phyloP scores from a whole-genome alignment of 2,797 vertebrate genomes.

The Pachyuromys duprasi region DNA sequence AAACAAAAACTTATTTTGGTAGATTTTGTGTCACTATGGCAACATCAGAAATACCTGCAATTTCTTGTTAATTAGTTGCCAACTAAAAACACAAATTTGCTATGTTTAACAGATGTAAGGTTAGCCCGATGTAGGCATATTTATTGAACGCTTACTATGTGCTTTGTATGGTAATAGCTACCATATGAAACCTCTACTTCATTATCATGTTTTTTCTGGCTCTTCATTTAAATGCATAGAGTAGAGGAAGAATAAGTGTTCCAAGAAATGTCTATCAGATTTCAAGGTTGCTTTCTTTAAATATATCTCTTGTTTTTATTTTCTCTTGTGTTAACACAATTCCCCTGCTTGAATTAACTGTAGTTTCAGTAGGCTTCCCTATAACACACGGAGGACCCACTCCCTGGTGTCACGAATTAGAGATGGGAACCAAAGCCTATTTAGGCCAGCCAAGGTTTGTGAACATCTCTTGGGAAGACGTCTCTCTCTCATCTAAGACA shows the following conservation, averaged over 20 bases:
- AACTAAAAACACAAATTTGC: conserved; percentile 24
- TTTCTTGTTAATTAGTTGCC: conserved; percentile 70
- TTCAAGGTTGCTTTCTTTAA: neutral
- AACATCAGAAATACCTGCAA: conserved; percentile 62
- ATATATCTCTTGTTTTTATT: neutral
- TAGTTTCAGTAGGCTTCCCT: neutral
- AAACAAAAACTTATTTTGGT: conserved; percentile 63
- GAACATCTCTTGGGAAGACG: neutral
- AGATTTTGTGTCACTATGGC: conserved; percentile 64
- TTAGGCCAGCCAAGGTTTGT: neutral
- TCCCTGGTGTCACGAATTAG: neutral
- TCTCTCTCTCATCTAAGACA: conserved; percentile 20
- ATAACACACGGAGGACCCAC: neutral
- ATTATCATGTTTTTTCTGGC: neutral
- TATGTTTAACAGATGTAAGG: conserved; percentile 61
- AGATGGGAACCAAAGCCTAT: neutral
- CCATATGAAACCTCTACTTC: neutral
- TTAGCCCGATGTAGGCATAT: neutral
- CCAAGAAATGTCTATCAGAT: neutral
- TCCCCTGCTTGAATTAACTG: neutral
- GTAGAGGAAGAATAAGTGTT: neutral
- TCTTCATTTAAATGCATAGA: neutral
- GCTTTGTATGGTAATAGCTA: conserved; percentile 25
- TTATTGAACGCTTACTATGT: conserved; percentile 52
- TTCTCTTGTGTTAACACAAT: neutral